These are phyloP conservation scores for Drosophila lacteicornis DNA, from an alignment of 1,140 invertebrate genomes.

Conservation along the genomic window DNA sequence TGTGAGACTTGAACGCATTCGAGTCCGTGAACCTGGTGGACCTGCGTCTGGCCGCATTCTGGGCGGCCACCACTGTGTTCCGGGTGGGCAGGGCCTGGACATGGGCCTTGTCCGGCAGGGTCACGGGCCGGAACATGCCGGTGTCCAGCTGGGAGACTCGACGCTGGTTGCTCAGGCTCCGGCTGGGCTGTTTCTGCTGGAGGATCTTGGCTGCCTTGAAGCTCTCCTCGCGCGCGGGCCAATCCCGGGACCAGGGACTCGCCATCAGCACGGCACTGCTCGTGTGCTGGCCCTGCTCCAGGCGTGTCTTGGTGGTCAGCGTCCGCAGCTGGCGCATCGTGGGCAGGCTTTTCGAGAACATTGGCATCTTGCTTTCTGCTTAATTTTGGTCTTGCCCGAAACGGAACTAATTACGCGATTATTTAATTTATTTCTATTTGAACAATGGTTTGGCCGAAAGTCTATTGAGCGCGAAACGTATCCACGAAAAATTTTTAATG, in stretches of 20 bases:
- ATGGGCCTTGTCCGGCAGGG: background rate
- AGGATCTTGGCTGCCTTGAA: slow-evolving; percentile 2
- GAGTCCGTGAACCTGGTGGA: background rate
- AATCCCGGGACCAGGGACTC: background rate
- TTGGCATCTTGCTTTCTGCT: slow-evolving; percentile 14
- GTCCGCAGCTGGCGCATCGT: slow-evolving; percentile 2
- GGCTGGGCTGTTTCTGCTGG: slow-evolving; percentile 4
- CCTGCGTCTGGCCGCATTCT: background rate
- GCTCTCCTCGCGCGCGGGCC: slow-evolving; percentile 28
- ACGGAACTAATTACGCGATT: background rate
- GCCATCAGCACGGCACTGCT: background rate
- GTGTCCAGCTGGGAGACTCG: background rate
- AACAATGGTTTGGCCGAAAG: background rate
- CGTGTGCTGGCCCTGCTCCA: background rate
- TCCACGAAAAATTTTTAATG: slow-evolving; percentile 4
- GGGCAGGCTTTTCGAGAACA: slow-evolving; percentile 14
- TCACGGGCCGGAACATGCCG: slow-evolving; percentile 1
- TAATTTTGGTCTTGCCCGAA: background rate
- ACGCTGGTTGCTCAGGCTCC: background rate
- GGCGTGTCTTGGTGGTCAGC: background rate
- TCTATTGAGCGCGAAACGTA: background rate
- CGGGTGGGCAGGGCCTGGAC: background rate
- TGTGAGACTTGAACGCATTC: background rate
- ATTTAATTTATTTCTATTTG: background rate
- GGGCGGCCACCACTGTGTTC: slow-evolving; percentile 1